Percentiles rank a stretch among this genome's conserved stretches.
Evolutionary conservation across 2,888 invertebrate genomes (phyloP).

Genomic region (Elysia crispata): DNA sequence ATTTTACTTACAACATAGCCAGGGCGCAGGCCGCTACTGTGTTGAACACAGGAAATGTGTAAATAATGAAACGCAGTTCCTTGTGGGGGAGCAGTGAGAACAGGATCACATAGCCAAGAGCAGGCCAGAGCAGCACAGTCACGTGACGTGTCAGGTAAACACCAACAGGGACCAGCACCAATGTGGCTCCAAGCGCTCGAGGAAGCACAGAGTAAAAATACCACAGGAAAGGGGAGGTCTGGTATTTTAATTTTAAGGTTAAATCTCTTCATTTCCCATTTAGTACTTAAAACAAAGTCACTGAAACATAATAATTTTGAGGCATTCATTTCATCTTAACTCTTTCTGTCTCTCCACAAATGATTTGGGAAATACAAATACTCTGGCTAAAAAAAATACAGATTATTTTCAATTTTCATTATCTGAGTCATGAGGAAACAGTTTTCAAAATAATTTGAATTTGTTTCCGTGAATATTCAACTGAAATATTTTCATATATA

Average conservation of each 20-base stretch:
- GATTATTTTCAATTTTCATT: too few relatives aligned
- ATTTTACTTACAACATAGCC: slow-evolving; percentile 88
- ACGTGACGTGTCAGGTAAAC: slow-evolving; percentile 83
- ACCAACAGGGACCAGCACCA: slow-evolving; percentile 83
- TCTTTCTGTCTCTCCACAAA: too few relatives aligned
- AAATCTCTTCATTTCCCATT: too few relatives aligned
- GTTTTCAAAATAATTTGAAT: too few relatives aligned
- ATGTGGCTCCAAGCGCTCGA: slow-evolving; percentile 89
- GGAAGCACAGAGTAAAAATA: slow-evolving; percentile 99
- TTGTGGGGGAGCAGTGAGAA: slow-evolving; percentile 98
- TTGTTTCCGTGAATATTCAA: too few relatives aligned
- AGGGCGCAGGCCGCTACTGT: slow-evolving; percentile 93
- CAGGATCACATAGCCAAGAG: slow-evolving; percentile 86
- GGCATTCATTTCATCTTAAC: too few relatives aligned
- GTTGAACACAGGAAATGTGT: slow-evolving; percentile 96
- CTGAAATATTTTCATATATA: too few relatives aligned
- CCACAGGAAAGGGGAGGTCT: slow-evolving; percentile 90
- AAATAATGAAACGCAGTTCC: slow-evolving; percentile 97
- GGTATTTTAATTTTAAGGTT: background rate
- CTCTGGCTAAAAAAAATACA: too few relatives aligned
- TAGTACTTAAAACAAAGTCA: too few relatives aligned
- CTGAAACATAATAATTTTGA: too few relatives aligned
- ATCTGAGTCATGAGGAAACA: too few relatives aligned
- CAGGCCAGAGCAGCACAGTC: slow-evolving; percentile 78
- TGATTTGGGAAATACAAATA: too few relatives aligned